Percentiles rank a stretch among this genome's conserved stretches.
Evolutionary conservation across 2,113 vertebrate species (phyloP).

Genomic region (Herpetotheres cachinnans): DNA sequence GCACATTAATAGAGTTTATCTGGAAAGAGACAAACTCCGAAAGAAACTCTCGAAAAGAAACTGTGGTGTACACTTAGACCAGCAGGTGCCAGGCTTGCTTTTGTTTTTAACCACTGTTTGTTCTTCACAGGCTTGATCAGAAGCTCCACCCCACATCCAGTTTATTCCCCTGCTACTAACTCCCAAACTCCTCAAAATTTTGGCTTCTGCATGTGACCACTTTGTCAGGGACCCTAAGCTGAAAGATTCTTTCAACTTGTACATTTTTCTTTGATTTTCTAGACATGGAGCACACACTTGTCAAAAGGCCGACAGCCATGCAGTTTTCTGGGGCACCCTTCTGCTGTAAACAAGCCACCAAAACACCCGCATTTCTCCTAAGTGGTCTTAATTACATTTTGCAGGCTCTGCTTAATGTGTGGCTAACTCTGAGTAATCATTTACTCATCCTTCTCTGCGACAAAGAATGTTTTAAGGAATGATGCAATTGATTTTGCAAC

Average conservation of each 20-base stretch:
- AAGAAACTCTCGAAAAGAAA: neutral
- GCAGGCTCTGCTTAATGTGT: neutral
- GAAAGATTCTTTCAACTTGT: neutral
- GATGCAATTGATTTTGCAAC: neutral
- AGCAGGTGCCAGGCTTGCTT: slow-evolving; percentile 50
- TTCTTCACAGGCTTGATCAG: neutral
- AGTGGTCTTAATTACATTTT: neutral
- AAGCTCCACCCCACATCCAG: neutral
- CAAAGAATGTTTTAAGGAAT: neutral
- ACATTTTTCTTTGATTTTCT: neutral
- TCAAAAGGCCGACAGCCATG: neutral
- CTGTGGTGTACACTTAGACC: neutral
- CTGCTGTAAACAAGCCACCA: neutral
- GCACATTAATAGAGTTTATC: neutral
- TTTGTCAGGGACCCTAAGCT: neutral
- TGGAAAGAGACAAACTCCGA: neutral
- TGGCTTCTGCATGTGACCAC: neutral
- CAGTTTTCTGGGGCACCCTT: neutral
- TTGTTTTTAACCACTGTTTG: neutral
- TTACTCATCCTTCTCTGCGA: neutral
- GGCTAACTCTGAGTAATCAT: neutral
- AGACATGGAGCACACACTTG: neutral
- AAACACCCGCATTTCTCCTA: neutral
- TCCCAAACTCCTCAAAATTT: neutral
- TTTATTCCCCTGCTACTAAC: neutral